These are phyloP conservation scores for Nomada lathburiana DNA, from an alignment of 2,888 invertebrate genomes.

Conservation along the genomic window DNA sequence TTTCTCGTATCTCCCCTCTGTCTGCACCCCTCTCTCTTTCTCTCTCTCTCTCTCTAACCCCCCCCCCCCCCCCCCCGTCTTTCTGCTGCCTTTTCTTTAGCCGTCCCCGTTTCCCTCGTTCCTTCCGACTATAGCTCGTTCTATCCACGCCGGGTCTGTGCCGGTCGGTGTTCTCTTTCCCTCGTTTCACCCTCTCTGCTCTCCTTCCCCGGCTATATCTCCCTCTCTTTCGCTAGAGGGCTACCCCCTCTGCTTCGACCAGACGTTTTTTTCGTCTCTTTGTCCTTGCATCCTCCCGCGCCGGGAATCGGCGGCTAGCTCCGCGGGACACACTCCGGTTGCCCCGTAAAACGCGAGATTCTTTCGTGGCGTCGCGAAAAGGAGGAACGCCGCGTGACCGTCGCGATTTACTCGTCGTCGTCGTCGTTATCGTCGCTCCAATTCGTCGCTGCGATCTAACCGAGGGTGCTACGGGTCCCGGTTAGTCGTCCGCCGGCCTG, in stretches of 20 bases:
- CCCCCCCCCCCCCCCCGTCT: slow-evolving; percentile 27
- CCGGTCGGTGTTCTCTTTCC: slow-evolving; percentile 46
- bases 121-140: slow-evolving; percentile 35
- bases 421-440: background rate
- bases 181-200: slow-evolving; percentile 6
- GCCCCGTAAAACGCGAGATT: slow-evolving; percentile 70
- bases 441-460: background rate
- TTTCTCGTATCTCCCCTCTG: slow-evolving; percentile 32
- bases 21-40: slow-evolving; percentile 28
- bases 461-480: background rate
- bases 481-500: background rate
- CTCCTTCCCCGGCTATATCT: slow-evolving; percentile 20
- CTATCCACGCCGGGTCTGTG: slow-evolving; percentile 20
- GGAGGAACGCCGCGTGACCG: slow-evolving; percentile 53
- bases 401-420: background rate
- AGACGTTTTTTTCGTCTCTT: slow-evolving; percentile 71
- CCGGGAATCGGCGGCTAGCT: slow-evolving; percentile 72
- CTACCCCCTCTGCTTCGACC: slow-evolving; percentile 59
- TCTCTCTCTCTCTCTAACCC: slow-evolving; percentile 23
- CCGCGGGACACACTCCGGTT: slow-evolving; percentile 68
- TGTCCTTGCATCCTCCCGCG: slow-evolving; percentile 75
- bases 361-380: slow-evolving; percentile 68
- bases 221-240: slow-evolving; percentile 22
- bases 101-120: slow-evolving; percentile 39
- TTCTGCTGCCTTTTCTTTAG: slow-evolving; percentile 12